Conservation (phyloP, 2,113 vertebrate species). For the Sinocyclocheilus anophthalmus region DNA sequence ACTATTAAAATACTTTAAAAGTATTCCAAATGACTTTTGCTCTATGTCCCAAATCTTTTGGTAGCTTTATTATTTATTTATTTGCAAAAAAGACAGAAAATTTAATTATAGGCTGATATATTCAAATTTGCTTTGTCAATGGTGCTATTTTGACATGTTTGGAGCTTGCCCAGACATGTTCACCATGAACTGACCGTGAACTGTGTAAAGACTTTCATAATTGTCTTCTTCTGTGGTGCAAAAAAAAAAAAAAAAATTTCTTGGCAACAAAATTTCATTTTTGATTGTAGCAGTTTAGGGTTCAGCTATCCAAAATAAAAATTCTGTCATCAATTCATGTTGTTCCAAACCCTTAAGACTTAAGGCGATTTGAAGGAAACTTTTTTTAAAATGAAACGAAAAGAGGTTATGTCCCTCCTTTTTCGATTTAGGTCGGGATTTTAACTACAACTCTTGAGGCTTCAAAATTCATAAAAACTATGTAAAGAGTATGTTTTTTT, state of each 20-base stretch:
- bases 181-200: not conserved
- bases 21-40: not conserved
- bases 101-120: not conserved
- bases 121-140: not conserved
- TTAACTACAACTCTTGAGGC: no score
- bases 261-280: not conserved
- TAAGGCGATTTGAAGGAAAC: not conserved
- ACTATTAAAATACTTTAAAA: no score
- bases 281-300: no score
- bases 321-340: not conserved
- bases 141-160: not conserved
- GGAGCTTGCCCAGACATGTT: not conserved
- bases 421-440: no score
- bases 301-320: not conserved
- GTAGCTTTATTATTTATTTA: no score
- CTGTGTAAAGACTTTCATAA: not conserved
- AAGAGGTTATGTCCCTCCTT: not conserved
- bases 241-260: not conserved
- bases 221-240: not conserved
- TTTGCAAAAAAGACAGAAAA: not conserved
- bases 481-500: no score
- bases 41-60: not conserved
- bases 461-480: not conserved
- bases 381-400: not conserved
- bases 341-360: not conserved